Evolutionary conservation across 2,797 vertebrate genomes (phyloP).

Genomic region (Esox lucius): DNA sequence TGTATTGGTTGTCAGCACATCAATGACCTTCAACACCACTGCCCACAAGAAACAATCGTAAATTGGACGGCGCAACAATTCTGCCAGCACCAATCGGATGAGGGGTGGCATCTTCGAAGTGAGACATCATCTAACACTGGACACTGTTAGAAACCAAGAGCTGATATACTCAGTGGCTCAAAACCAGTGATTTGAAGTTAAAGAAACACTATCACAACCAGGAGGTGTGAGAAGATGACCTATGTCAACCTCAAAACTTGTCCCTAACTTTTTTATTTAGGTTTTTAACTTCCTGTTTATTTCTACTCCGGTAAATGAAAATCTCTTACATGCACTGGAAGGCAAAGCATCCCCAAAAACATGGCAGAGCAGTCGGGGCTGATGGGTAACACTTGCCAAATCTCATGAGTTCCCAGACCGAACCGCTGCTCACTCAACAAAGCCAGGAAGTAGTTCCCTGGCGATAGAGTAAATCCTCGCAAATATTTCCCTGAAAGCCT

Average conservation of each 20-base stretch:
- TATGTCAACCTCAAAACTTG: neutral
- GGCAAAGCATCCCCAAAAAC: neutral
- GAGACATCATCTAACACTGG: no score
- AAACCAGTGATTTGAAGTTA: neutral
- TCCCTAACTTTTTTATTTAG: no score
- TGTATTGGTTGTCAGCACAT: neutral
- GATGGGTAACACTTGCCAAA: slow-evolving; percentile 9
- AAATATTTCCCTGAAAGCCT: slow-evolving; percentile 43
- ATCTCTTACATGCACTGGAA: neutral
- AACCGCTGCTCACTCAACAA: slow-evolving; percentile 30
- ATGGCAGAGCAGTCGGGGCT: neutral
- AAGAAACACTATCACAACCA: neutral
- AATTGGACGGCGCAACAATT: no score
- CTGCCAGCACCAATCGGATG: no score
- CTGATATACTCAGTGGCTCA: neutral
- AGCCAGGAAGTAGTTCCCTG: slow-evolving; percentile 37
- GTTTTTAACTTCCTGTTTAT: neutral
- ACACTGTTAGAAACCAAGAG: neutral
- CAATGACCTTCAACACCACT: neutral
- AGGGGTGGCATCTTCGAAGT: no score
- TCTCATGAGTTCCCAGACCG: slow-evolving; percentile 25
- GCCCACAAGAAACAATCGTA: neutral
- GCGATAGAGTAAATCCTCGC: slow-evolving; percentile 41
- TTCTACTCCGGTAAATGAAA: neutral
- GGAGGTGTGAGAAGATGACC: neutral